These are phyloP conservation scores for Oreochromis grahami DNA, from an alignment of 2,797 vertebrate species.

Conservation along the genomic window DNA sequence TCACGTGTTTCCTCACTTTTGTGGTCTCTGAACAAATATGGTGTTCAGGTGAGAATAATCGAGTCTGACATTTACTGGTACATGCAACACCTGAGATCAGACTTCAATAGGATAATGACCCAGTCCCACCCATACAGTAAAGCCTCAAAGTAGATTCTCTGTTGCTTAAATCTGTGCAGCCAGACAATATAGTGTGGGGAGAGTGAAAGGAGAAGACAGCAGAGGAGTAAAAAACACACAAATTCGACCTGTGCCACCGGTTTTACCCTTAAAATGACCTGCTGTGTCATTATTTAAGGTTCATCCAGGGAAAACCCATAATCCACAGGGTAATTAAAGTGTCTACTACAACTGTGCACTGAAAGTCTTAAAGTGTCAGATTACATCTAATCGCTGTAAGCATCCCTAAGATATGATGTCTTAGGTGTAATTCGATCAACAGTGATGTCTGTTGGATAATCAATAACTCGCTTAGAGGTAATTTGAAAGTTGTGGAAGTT, in stretches of 20 bases:
- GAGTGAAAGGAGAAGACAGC: background rate
- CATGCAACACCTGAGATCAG: background rate
- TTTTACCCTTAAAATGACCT: background rate
- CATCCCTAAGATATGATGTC: background rate
- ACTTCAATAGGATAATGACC: constrained; percentile 13
- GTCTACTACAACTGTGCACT: background rate
- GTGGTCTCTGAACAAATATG: background rate
- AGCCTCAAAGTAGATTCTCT: background rate
- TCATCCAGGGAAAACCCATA: background rate
- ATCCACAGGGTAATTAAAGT: background rate
- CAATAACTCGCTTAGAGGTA: background rate
- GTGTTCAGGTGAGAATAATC: background rate
- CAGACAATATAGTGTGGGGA: background rate
- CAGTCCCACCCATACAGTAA: background rate
- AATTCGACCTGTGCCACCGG: background rate
- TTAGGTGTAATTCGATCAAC: constrained; percentile 15
- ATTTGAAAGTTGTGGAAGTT: background rate
- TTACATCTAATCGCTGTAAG: background rate
- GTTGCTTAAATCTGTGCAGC: background rate
- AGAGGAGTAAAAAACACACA: background rate
- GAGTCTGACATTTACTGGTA: background rate
- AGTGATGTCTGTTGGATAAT: constrained; percentile 26
- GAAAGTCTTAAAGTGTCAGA: background rate
- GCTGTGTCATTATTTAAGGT: background rate
- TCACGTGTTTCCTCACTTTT: background rate